Conservation (phyloP, 2,113 vertebrate genomes). For the Coracopsis vasa region DNA sequence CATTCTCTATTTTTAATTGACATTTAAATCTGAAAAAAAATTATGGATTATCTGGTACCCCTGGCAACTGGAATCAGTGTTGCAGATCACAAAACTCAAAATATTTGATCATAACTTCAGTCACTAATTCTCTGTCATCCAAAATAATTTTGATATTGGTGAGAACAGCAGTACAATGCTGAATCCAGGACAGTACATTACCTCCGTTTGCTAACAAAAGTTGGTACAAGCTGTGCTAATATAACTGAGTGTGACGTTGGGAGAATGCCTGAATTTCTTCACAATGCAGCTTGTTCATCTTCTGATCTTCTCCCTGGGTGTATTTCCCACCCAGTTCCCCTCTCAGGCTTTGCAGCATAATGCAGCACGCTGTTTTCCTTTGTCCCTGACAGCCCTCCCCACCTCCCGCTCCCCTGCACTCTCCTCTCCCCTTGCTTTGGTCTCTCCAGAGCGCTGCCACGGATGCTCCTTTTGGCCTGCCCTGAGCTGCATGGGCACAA, state of each 20-base stretch:
- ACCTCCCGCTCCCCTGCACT: neutral
- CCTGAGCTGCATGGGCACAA: neutral
- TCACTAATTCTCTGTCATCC: neutral
- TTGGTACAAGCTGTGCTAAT: neutral
- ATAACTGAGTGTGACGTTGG: neutral
- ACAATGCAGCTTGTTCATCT: neutral
- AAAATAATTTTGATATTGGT: neutral
- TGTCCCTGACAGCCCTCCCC: neutral
- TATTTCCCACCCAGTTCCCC: neutral
- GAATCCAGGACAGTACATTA: neutral
- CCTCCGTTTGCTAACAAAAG: neutral
- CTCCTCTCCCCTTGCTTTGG: neutral
- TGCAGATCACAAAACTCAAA: neutral
- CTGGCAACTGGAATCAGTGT: neutral
- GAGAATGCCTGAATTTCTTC: neutral
- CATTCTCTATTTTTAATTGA: neutral
- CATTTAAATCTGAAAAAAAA: neutral
- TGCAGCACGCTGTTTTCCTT: neutral
- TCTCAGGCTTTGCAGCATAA: neutral
- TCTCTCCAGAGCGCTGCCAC: neutral
- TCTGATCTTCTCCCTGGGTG: neutral
- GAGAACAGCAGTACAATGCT: neutral
- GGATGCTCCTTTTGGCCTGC: neutral
- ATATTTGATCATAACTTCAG: neutral
- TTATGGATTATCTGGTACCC: neutral